Evolutionary conservation across 1,140 invertebrate genomes (phyloP), one percentile per base, ranked within the genome.

Genomic region (Gryon sp.): DNA sequence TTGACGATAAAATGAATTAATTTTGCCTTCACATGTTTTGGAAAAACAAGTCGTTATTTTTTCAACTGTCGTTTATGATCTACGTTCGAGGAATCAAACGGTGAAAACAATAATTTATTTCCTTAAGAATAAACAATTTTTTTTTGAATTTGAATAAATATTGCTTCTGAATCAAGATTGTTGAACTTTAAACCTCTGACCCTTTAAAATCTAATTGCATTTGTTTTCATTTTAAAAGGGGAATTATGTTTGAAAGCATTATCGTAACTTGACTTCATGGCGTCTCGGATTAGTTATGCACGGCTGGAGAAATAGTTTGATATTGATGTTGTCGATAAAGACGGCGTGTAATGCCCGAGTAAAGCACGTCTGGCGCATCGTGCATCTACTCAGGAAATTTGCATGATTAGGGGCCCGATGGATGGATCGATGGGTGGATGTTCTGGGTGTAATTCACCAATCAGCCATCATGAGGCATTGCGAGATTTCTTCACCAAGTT

Each of bases 271-370:
- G 36, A 34, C 43, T 60, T 53, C 26, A 41, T 36, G 18, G 34
- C 65, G 15, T 62, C 40, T 34, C 18, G 18, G 38, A 74, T 74
- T 74, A 66, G 70, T 60, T 74, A 66, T 66, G 60, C 70, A 28
- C 50, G 26, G 36, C 11, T 20, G 26, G 11, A 52, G 36, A 63
- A 66, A 59, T 65, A 59, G 59, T 65, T 65, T 60, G 60, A 66
- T 74, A 74, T 74, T 59, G 59, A 73, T 74, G 70, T 43, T 59
- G 50, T 59, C 70, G 62, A 74, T 74, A 60, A 62, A 65, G 38
- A n/a, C 28, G 22, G 53, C 52, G 30, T 43, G 45, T 66, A 74
- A 74, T 74, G 36, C 16, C 36, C 34, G 69, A 57, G 69, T 69
- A 69, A 59, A 69, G 65, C 36, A 52, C 57, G 28, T 24, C 12